Evolutionary conservation across 1,140 invertebrate species (phyloP), one percentile per base, ranked within the genome.

Genomic region (Drosophila paulistorum): DNA sequence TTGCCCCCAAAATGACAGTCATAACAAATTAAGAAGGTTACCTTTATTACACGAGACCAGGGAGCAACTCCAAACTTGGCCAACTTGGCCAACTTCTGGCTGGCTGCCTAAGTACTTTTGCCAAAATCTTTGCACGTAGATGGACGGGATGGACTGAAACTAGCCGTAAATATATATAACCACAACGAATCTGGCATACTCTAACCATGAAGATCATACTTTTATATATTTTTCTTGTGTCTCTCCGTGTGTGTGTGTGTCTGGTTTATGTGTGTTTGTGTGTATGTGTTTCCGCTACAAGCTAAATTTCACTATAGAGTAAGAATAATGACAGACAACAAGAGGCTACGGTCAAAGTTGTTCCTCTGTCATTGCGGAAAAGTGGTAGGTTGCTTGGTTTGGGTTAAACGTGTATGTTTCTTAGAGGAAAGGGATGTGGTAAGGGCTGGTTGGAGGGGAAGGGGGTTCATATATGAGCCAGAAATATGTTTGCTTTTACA

Each of bases 1-100:
- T 86, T 59, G 62, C 74, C 68, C 63, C 63, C 67, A 74, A 86
- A 82, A 87, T 87, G 83, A 74, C 76, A 82, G 76, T 81, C 79
- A 86, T 86, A 86, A 86, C 82, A 86, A 87, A 87, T 86, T 86
- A 86, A 86, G 83, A 86, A 86, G 83, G 82, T 87, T 82, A 86
- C 83, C 82, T 86, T 87, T 79, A 86, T 76, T 73, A 84, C 80
- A 83, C 82, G 72, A 66, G 62, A 62, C 74, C 68, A 61, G 72
- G 51, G 63, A 55, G 33, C 48, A 20, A 20, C 14, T 20, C 35
- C 51, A 20, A 30, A 23, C 35, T 37, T 37, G 35, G 35, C 35
- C 35, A 37, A 39, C 67, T 26, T 13, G 7, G 20, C 57, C 57
- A 33, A 35, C 35, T 37, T 59, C 74, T 77, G 74, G 74, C 74